Evolutionary conservation across 1,140 invertebrate species (phyloP).

Genomic region (Melipona quadrifasciata): DNA sequence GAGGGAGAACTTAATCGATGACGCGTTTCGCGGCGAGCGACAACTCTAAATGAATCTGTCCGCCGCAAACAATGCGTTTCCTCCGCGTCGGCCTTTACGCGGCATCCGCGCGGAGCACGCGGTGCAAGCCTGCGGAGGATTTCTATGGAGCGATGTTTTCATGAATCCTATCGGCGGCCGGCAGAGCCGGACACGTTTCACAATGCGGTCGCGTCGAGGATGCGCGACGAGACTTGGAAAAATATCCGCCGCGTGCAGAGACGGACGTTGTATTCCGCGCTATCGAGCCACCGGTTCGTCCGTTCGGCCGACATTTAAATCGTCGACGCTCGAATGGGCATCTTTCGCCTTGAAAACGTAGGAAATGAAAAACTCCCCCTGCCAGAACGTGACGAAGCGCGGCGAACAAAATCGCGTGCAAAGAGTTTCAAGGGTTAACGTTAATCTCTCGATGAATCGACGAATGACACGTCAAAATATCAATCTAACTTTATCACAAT

Average conservation of each 20-base stretch:
- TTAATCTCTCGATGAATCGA: too few species aligned
- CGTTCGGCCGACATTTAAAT: conserved; percentile 19
- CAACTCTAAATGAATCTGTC: conserved; percentile 76
- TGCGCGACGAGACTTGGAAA: background rate
- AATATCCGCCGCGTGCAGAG: background rate
- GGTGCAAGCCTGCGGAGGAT: conserved; percentile 53
- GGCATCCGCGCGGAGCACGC: conserved; percentile 23
- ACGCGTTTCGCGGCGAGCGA: conserved; percentile 47
- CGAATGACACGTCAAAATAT: too few species aligned
- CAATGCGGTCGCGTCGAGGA: conserved; percentile 40
- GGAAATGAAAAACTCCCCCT: background rate
- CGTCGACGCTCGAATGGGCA: background rate
- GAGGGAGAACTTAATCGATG: conserved; percentile 54
- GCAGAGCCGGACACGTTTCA: conserved; percentile 56
- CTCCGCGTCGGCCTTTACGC: background rate
- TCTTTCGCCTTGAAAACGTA: background rate
- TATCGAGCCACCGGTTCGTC: conserved; percentile 9
- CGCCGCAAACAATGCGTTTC: conserved; percentile 67
- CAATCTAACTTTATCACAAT: too few species aligned
- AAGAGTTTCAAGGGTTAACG: too few species aligned
- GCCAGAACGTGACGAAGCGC: too few species aligned
- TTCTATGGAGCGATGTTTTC: conserved; percentile 68
- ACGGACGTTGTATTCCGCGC: background rate
- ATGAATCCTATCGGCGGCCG: conserved; percentile 71
- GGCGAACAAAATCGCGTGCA: too few species aligned